A percentile compares a stretch with the other conserved stretches of the same genome.
Conservation (phyloP, 2,113 vertebrate species). For the Hippocampus comes region DNA sequence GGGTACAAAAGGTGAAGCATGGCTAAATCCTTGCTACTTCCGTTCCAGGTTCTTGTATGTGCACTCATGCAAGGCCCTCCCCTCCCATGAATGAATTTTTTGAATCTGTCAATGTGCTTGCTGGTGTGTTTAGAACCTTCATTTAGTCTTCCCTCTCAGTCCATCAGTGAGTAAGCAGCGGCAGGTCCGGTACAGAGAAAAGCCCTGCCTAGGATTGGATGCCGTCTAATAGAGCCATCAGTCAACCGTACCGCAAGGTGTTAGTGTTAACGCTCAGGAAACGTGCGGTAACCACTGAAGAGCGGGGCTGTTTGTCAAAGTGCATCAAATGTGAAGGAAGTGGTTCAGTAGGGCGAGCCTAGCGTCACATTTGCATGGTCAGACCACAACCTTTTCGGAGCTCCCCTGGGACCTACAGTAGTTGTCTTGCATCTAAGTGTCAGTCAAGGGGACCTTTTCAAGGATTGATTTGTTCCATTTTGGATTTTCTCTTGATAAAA, state of each 20-base stretch:
- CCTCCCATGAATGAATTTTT: constrained; percentile 32
- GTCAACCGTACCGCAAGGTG: constrained; percentile 75
- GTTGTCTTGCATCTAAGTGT: not conserved
- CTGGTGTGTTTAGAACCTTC: constrained; percentile 67
- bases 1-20: constrained; percentile 95
- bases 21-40: constrained; percentile 90
- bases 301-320: constrained; percentile 75
- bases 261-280: constrained; percentile 68
- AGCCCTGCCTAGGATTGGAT: constrained; percentile 78
- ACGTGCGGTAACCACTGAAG: constrained; percentile 61
- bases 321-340: constrained; percentile 70
- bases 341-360: constrained; percentile 64
- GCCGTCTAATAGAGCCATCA: constrained; percentile 87
- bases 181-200: constrained; percentile 73
- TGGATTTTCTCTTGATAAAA: not conserved
- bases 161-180: constrained; percentile 83
- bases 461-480: not conserved
- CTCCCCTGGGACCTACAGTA: constrained; percentile 8
- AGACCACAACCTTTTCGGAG: constrained; percentile 40
- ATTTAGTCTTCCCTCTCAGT: constrained; percentile 64
- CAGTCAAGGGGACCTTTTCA: not conserved
- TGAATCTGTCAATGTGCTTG: constrained; percentile 49
- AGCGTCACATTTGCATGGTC: constrained; percentile 45
- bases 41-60: constrained; percentile 51
- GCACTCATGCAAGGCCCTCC: constrained; percentile 30